Conservation (phyloP, 2,888 invertebrate genomes). For the Meghimatium bilineatum region DNA sequence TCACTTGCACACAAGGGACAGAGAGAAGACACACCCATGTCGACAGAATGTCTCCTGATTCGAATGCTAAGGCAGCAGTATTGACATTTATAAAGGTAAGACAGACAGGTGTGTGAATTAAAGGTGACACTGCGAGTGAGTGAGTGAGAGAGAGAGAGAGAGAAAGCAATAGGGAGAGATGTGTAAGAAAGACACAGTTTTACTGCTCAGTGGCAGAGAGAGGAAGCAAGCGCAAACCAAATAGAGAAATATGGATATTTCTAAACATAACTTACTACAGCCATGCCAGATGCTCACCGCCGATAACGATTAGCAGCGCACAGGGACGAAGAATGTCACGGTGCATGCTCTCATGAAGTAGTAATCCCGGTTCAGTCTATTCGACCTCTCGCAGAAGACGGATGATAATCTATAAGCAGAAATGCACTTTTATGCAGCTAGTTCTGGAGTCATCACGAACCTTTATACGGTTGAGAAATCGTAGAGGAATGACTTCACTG, state of each 20-base stretch:
- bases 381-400: too few relatives aligned
- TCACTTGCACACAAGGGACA: background rate
- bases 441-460: too few relatives aligned
- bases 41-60: background rate
- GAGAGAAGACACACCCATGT: background rate
- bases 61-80: slow-evolving; percentile 1
- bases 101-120: background rate
- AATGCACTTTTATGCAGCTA: too few relatives aligned
- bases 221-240: background rate
- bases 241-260: background rate
- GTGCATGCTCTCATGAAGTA: too few relatives aligned
- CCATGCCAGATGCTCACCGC: background rate
- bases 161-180: background rate
- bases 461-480: too few relatives aligned
- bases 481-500: too few relatives aligned
- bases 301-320: background rate
- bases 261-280: background rate
- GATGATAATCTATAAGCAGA: too few relatives aligned
- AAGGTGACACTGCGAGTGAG: background rate
- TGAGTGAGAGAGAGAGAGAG: background rate
- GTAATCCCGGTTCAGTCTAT: too few relatives aligned
- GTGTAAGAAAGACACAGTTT: background rate
- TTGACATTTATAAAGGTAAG: background rate
- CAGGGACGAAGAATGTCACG: too few relatives aligned
- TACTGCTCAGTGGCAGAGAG: too few relatives aligned